Conservation (phyloP, 2,797 vertebrate species). For the Dendrocincla tyrannina region DNA sequence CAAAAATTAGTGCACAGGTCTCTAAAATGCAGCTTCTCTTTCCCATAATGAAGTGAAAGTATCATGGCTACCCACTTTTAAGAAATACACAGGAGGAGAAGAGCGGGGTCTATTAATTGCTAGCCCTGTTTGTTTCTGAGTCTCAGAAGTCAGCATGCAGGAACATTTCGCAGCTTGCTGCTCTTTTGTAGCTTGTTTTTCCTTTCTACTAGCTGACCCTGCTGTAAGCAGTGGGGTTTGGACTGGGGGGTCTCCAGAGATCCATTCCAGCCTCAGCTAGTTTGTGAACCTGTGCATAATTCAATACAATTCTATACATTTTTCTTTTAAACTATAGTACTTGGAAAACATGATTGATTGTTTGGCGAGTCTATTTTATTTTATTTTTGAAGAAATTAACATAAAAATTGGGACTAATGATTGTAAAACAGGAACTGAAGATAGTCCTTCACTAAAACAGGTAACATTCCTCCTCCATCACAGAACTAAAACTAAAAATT, state of each 20-base stretch:
- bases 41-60: not conserved
- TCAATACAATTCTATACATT: not conserved
- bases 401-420: not conserved
- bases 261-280: not conserved
- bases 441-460: not conserved
- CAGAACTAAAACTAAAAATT: not conserved
- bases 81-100: not conserved
- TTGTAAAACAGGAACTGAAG: not conserved
- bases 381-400: not conserved
- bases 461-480: not conserved
- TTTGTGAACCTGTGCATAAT: not conserved
- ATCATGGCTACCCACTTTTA: not conserved
- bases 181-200: not conserved
- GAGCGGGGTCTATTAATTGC: not conserved
- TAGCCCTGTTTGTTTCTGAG: not conserved
- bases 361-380: rapidly evolving
- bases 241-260: not conserved
- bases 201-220: not conserved
- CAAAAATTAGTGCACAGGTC: not conserved
- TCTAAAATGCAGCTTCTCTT: not conserved
- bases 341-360: not conserved
- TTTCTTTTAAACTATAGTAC: not conserved
- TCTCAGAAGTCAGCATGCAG: not conserved
- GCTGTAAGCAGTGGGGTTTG: not conserved
- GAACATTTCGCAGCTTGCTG: not conserved